These are phyloP conservation scores for Germaria angustata DNA, from an alignment of 2,888 invertebrate species.

Conservation along the genomic window DNA sequence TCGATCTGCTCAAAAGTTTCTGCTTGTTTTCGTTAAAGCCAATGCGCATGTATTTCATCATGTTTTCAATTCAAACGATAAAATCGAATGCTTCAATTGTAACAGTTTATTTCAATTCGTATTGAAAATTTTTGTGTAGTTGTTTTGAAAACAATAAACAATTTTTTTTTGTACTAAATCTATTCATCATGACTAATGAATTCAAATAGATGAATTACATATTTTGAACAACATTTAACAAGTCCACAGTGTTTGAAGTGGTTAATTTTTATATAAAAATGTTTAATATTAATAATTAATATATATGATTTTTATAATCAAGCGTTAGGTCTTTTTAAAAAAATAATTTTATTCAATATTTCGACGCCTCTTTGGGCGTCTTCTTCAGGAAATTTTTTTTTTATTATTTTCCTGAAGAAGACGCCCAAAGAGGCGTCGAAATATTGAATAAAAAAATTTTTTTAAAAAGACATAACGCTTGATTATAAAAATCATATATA, in stretches of 20 bases:
- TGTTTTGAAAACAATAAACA: neutral
- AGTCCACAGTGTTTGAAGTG: neutral
- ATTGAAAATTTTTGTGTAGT: neutral
- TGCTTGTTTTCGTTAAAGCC: neutral
- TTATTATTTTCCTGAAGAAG: too few species aligned
- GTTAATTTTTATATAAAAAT: too few species aligned
- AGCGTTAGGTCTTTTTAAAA: too few species aligned
- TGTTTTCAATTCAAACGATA: neutral
- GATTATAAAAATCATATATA: too few species aligned
- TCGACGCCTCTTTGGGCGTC: too few species aligned
- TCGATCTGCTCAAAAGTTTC: neutral
- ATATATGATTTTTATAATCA: too few species aligned
- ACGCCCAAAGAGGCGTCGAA: too few species aligned
- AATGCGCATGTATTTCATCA: neutral
- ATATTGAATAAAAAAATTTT: too few species aligned
- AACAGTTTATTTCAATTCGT: neutral
- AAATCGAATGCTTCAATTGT: neutral
- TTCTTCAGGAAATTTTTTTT: too few species aligned
- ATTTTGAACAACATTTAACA: neutral
- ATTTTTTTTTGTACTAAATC: neutral
- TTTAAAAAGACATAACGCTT: too few species aligned
- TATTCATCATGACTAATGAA: slow-evolving; percentile 28
- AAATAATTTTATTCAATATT: too few species aligned
- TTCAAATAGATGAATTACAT: slow-evolving; percentile 24
- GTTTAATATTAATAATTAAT: too few species aligned